Percentiles rank a stretch among this genome's conserved stretches.
These are phyloP conservation scores for Limanda limanda DNA, from an alignment of 2,113 vertebrate genomes.

Conservation along the genomic window DNA sequence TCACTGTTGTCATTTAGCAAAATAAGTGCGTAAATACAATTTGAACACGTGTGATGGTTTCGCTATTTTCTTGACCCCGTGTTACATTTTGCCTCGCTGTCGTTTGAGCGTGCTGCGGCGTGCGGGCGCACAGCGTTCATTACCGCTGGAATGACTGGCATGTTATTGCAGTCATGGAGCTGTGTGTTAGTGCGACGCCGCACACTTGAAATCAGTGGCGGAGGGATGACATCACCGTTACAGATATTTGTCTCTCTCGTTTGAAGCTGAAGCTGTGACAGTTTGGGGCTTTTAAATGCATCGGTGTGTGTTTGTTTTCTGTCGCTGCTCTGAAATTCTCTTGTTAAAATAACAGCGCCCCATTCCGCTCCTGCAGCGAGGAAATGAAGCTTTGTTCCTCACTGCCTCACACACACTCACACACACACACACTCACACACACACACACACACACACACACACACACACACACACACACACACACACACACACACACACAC, in stretches of 20 bases:
- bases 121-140: slow-evolving; percentile 19
- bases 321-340: slow-evolving; percentile 16
- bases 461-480: background rate
- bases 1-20: background rate
- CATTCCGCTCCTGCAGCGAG: slow-evolving; percentile 22
- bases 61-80: background rate
- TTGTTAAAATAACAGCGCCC: slow-evolving; percentile 40
- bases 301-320: background rate
- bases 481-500: background rate
- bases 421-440: slow-evolving; percentile 1
- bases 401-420: slow-evolving; percentile 1
- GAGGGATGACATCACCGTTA: slow-evolving; percentile 45
- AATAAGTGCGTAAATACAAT: too few species aligned
- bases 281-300: slow-evolving; percentile 19
- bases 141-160: slow-evolving; percentile 42
- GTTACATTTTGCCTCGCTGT: background rate
- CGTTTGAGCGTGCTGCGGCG: slow-evolving; percentile 11
- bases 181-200: slow-evolving; percentile 9
- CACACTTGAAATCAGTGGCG: slow-evolving; percentile 11
- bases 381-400: slow-evolving; percentile 13
- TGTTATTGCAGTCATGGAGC: slow-evolving; percentile 18
- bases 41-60: background rate
- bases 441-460: background rate
- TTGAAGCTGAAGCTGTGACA: slow-evolving; percentile 33
- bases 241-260: slow-evolving; percentile 2